Evolutionary conservation across 2,113 vertebrate genomes (phyloP), one percentile per base, ranked within the genome.

Genomic region (Micromys minutus): DNA sequence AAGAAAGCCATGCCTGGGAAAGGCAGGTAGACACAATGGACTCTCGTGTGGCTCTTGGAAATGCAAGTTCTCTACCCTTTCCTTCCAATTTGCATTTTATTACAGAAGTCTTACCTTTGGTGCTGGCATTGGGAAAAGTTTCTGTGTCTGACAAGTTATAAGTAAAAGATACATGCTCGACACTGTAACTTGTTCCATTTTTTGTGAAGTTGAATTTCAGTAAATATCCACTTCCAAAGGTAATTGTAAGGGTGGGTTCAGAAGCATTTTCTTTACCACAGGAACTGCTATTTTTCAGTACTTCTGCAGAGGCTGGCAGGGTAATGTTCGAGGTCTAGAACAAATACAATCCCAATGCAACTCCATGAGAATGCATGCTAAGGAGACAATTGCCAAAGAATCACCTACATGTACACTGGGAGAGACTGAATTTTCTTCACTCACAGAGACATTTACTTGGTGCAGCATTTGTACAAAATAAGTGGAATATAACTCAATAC

Each of bases 71-170:
- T 39, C n/a, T n/a, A 45, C 15, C 1, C 47, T 9, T 74, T 13
- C 61, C 47, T 39, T 34, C 45, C 7, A 1, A 34, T 47, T 45
- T 85, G 55, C 26, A 12, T 10, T 17, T 57, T 3, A n/a, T 91
- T 65, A 6, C 26, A 6, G 4, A 85, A 63, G 74, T 92, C 98
- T 98, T 97, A 99, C 99, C 99, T 7, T 95, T 81, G 97, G 96
- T 29, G 69, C 77, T 98, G 59, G 99, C 97, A 2, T 98, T 97
- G 19, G 98, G 98, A 97, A 99, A 99, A n/a, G 93, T 1, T 12
- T 90, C 21, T 11, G 95, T 19, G 97, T 99, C 99, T 6, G 98
- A 99, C 85, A 99, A 97, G 93, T 99, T 99, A 97, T 99, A 99
- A 57, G 55, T 94, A 95, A 99, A 98, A 11, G 83, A 95, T 91